A percentile compares a stretch with the other conserved stretches of the same genome.
Evolutionary conservation across 1,140 invertebrate species (phyloP).

Genomic region (Polypedilum vanderplanki): DNA sequence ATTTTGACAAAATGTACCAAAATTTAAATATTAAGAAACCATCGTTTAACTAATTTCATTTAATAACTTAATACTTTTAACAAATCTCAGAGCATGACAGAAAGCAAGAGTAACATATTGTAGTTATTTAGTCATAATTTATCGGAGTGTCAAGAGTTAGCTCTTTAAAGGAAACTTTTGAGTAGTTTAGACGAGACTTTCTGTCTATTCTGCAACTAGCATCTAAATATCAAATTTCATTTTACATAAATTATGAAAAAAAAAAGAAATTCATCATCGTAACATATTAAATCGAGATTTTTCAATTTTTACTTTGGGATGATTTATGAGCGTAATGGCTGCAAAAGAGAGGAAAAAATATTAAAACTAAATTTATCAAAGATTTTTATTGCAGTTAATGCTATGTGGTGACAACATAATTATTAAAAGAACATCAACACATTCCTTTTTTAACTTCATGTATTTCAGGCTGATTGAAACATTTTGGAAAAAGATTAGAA

Average conservation of each 20-base stretch:
- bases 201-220: not conserved
- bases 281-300: not conserved
- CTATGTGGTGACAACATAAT: constrained; percentile 26
- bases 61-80: constrained; percentile 9
- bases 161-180: no score
- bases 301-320: not conserved
- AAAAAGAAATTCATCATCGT: not conserved
- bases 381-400: not conserved
- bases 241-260: not conserved
- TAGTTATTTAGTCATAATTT: not conserved
- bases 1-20: no score
- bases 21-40: not conserved
- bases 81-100: not conserved
- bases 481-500: not conserved
- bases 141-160: not conserved
- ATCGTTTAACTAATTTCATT: not conserved
- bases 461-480: not conserved
- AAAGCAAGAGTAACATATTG: not conserved
- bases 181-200: not conserved
- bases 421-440: constrained; percentile 16
- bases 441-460: not conserved
- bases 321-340: not conserved
- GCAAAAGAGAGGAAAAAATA: not conserved
- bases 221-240: not conserved
- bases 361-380: constrained; percentile 25